Percentiles rank a stretch among this genome's conserved stretches.
phyloP scores from a whole-genome alignment of 2,113 vertebrate species.

The Gallinago paraguaiae region DNA sequence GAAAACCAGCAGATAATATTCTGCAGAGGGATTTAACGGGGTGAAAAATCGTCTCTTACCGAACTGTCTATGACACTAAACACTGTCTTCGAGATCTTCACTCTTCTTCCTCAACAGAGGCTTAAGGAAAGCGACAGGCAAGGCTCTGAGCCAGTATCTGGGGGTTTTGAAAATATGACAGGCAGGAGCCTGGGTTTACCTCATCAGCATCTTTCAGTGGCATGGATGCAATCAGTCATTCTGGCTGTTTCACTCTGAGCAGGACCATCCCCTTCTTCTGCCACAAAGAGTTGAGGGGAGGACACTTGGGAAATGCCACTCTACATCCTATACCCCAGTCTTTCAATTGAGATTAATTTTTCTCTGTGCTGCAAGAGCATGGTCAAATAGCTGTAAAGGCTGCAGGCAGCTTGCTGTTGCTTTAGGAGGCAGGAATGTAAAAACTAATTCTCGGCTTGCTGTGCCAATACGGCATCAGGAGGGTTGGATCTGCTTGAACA shows the following conservation, averaged over 20 bases:
- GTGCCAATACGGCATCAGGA: rapidly evolving
- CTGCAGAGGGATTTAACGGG: slow-evolving; percentile 64
- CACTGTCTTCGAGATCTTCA: slow-evolving; percentile 52
- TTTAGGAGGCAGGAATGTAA: neutral
- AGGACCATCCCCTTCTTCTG: slow-evolving; percentile 2
- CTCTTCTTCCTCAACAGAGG: slow-evolving; percentile 64
- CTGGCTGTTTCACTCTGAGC: neutral
- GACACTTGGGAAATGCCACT: neutral
- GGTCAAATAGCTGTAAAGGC: neutral
- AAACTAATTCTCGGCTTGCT: neutral
- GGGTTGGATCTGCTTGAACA: neutral
- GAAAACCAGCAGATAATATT: slow-evolving; percentile 65
- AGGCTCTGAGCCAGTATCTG: slow-evolving; percentile 34
- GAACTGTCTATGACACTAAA: slow-evolving; percentile 68
- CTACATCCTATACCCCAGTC: neutral
- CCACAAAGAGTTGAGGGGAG: neutral
- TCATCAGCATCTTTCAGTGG: slow-evolving; percentile 60
- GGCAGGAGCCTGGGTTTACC: slow-evolving; percentile 39
- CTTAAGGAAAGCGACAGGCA: slow-evolving; percentile 65
- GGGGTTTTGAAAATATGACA: slow-evolving; percentile 68
- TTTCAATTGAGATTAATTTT: neutral
- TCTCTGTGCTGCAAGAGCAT: neutral
- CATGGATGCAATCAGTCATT: slow-evolving; percentile 61
- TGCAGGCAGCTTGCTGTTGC: neutral
- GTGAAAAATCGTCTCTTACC: slow-evolving; percentile 55